These are phyloP conservation scores for Xenopus petersii DNA, from an alignment of 2,797 vertebrate genomes.

Conservation along the genomic window DNA sequence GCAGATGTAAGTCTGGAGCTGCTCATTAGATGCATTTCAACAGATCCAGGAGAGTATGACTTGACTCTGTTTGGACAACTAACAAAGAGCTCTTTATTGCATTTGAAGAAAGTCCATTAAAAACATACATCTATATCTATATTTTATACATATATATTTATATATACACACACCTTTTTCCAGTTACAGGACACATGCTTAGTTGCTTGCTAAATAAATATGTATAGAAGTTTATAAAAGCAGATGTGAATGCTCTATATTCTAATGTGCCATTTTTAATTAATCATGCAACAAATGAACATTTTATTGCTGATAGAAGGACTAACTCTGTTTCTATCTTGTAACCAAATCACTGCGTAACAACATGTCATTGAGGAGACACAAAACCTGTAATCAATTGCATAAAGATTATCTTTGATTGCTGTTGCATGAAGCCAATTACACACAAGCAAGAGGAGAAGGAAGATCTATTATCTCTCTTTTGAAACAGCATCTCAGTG, in stretches of 20 bases:
- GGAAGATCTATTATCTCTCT: slow-evolving; percentile 62
- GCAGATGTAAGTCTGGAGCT: background rate
- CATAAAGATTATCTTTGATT: slow-evolving; percentile 71
- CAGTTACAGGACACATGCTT: too few species aligned
- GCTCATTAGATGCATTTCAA: background rate
- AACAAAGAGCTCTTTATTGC: background rate
- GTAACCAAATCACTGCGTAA: slow-evolving; percentile 67
- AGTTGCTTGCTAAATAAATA: background rate
- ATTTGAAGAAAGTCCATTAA: background rate
- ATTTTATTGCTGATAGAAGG: slow-evolving; percentile 30
- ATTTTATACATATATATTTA: too few species aligned
- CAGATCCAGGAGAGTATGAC: background rate
- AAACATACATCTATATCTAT: background rate
- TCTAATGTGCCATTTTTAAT: too few species aligned
- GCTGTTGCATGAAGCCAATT: slow-evolving; percentile 69
- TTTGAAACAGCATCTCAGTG: slow-evolving; percentile 59
- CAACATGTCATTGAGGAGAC: slow-evolving; percentile 72
- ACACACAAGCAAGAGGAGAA: slow-evolving; percentile 57
- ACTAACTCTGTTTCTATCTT: slow-evolving; percentile 58
- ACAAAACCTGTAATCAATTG: slow-evolving; percentile 72
- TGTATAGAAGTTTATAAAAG: too few species aligned
- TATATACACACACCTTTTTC: too few species aligned
- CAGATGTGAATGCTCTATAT: background rate
- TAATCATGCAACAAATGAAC: too few species aligned
- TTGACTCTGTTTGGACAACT: background rate